These are phyloP conservation scores for Oreochromis aureus DNA, from an alignment of 2,113 vertebrate species.

Conservation along the genomic window DNA sequence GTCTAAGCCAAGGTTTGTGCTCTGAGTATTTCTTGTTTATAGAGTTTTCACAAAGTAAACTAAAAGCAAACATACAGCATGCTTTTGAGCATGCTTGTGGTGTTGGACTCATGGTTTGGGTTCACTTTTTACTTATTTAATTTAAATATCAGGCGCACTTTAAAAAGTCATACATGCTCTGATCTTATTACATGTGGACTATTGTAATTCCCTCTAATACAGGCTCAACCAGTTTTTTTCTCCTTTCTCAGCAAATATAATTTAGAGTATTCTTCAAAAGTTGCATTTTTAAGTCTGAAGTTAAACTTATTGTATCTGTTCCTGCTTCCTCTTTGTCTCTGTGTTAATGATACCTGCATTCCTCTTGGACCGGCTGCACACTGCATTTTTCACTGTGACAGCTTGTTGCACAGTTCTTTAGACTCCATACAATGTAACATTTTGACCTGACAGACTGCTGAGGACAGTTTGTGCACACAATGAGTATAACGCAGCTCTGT, in stretches of 20 bases:
- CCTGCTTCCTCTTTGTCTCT: background rate
- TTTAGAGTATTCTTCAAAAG: background rate
- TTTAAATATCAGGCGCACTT: background rate
- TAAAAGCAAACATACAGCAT: background rate
- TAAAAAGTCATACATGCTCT: background rate
- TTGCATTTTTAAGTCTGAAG: background rate
- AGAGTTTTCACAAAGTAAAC: background rate
- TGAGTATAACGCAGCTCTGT: background rate
- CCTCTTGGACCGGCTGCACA: background rate
- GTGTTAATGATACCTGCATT: background rate
- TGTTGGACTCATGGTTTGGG: background rate
- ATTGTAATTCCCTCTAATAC: fast-evolving
- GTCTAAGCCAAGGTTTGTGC: too few species aligned
- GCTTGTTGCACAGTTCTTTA: background rate
- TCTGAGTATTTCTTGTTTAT: background rate
- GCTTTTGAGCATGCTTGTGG: background rate
- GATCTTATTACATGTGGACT: background rate
- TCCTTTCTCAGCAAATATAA: background rate
- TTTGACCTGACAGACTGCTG: slow-evolving; percentile 8
- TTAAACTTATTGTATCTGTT: background rate
- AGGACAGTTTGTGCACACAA: background rate
- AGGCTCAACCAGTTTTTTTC: background rate
- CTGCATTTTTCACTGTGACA: background rate
- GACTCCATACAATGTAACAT: background rate
- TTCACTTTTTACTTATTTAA: background rate